Conservation (phyloP, 2,113 vertebrate genomes). For the Vulpes vulpes region DNA sequence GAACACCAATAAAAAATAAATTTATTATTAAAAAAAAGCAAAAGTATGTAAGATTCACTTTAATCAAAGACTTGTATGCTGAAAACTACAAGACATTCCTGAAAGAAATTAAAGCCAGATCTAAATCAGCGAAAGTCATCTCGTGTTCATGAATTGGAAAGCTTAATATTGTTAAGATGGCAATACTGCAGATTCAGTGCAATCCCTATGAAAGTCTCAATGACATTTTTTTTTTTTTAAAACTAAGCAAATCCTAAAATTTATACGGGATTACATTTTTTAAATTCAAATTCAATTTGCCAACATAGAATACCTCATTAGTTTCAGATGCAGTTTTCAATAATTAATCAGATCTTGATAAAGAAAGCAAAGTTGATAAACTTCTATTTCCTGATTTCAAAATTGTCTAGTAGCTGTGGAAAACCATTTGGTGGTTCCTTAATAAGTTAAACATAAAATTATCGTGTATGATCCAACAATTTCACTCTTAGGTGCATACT, state of each 20-base stretch:
- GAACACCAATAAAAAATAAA: too few species aligned
- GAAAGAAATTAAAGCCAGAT: not conserved
- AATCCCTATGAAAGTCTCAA: slow-evolving; percentile 16
- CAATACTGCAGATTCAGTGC: not conserved
- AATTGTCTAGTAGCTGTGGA: not conserved
- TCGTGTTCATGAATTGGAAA: not conserved
- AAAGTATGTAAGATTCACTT: slow-evolving; percentile 21
- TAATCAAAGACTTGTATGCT: not conserved
- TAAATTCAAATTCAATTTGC: too few species aligned
- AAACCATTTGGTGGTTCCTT: slow-evolving; percentile 27
- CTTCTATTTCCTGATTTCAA: not conserved
- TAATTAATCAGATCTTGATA: not conserved
- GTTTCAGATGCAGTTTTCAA: too few species aligned
- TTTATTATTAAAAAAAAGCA: not conserved
- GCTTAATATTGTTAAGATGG: not conserved
- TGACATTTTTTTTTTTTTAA: not conserved
- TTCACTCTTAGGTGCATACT: not conserved
- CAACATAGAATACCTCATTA: too few species aligned
- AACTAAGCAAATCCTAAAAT: slow-evolving; percentile 16
- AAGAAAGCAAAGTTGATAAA: not conserved
- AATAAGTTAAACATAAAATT: slow-evolving; percentile 3
- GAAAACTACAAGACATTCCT: not conserved
- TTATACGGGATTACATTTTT: not conserved
- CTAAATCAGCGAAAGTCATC: not conserved
- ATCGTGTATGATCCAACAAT: not conserved